These are phyloP conservation scores for Petrolisthes cinctipes DNA, from an alignment of 2,888 invertebrate genomes.

Conservation along the genomic window DNA sequence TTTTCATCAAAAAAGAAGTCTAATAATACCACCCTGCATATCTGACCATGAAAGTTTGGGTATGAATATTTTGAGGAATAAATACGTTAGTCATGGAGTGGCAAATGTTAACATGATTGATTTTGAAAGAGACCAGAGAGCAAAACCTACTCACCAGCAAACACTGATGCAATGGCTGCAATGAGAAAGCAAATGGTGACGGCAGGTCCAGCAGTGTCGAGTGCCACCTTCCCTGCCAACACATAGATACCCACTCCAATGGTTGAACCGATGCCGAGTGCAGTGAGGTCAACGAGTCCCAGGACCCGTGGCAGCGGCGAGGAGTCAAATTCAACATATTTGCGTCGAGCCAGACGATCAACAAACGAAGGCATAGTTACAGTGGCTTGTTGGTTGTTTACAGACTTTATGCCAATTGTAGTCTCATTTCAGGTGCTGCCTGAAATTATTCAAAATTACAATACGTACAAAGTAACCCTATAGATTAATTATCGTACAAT, in stretches of 20 bases:
- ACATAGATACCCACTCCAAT: constrained; percentile 96
- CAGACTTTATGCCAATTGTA: no score
- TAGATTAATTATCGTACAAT: no score
- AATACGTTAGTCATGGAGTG: background rate
- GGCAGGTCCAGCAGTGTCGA: constrained; percentile 88
- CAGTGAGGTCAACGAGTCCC: constrained; percentile 85
- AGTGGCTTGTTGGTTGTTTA: no score
- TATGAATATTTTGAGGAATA: background rate
- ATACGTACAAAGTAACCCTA: no score
- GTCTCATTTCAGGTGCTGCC: no score
- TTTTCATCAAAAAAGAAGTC: no score
- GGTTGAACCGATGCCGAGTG: constrained; percentile 87
- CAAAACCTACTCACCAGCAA: constrained; percentile 79
- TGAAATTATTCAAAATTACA: no score
- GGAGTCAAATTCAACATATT: constrained; percentile 44
- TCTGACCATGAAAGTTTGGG: background rate
- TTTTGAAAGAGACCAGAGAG: background rate
- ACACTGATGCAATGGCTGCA: constrained; percentile 91
- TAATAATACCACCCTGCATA: background rate
- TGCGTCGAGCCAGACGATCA: constrained; percentile 42
- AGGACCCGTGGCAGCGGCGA: constrained; percentile 79
- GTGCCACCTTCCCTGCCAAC: constrained; percentile 89
- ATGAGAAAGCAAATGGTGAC: constrained; percentile 91
- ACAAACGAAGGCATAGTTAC: constrained; percentile 5
- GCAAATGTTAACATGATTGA: background rate